These are phyloP conservation scores for Chromoteleia sp. DNA, from an alignment of 2,888 invertebrate species.

Conservation along the genomic window DNA sequence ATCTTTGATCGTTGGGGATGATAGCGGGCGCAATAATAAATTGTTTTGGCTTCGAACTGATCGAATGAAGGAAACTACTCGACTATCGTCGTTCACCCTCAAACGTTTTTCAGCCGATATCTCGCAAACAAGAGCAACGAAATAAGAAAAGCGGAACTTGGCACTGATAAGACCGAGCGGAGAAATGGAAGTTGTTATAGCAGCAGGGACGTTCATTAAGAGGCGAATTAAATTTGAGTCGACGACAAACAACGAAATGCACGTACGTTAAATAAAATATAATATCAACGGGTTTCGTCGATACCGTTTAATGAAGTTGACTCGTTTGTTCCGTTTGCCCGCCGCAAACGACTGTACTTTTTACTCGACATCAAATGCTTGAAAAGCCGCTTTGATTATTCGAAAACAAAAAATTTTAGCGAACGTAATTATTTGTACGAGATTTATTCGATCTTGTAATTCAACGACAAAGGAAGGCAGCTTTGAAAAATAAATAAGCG, in stretches of 20 bases:
- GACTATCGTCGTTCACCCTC: slow-evolving; percentile 9
- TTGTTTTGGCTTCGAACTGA: slow-evolving; percentile 23
- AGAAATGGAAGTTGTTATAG: slow-evolving; percentile 8
- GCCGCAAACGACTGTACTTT: background rate
- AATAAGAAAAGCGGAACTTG: slow-evolving; percentile 3
- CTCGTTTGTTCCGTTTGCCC: background rate
- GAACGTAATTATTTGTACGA: background rate
- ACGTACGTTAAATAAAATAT: slow-evolving; percentile 10
- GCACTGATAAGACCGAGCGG: slow-evolving; percentile 1
- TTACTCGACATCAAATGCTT: background rate
- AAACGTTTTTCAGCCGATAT: slow-evolving; percentile 16
- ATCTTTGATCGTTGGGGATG: background rate
- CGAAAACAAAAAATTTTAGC: background rate
- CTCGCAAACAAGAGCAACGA: slow-evolving; percentile 16
- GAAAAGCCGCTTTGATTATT: background rate
- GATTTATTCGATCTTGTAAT: too few relatives aligned
- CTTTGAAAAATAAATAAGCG: too few relatives aligned
- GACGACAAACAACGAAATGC: slow-evolving; percentile 8
- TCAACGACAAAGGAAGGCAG: too few relatives aligned
- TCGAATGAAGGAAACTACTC: slow-evolving; percentile 24
- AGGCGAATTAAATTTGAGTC: slow-evolving; percentile 22
- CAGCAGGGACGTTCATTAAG: slow-evolving; percentile 29
- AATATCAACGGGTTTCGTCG: background rate
- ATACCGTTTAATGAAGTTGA: slow-evolving; percentile 4
- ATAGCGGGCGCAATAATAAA: slow-evolving; percentile 19